Evolutionary conservation across 1,140 invertebrate genomes (phyloP), one percentile per base, ranked within the genome.

Genomic region (Paramacrobiotus metropolitanus): DNA sequence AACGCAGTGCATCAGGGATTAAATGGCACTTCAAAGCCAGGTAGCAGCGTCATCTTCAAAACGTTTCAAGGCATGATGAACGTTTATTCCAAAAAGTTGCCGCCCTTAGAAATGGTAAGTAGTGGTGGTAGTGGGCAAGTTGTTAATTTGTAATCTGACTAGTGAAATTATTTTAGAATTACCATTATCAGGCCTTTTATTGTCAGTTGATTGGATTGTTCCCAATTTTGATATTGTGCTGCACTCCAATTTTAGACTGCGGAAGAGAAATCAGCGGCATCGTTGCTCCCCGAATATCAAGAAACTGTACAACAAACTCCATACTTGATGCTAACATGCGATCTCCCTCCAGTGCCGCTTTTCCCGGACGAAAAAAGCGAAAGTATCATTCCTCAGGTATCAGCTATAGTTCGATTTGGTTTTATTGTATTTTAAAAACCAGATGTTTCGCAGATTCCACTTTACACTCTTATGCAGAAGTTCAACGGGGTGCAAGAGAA

Each of bases 341-440:
- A 98, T 75, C 76, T 98, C 59, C 93, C 94, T 1, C 85, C 92
- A 1, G 87, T 89, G 1, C 94, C 93, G 15, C 77, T 98, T 4
- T 97, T 94, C 68, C 92, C 90, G 68, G 93, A 98, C 76, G 92
- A 95, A 73, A 83, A 92, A 65, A 81, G 87, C 62, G 92, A 97
- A 74, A 97, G 96, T 74, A 97, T 97, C 67, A 97, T 97, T 70
- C 94, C 93, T 59, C 93, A 96, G 79, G 86, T 86, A 69, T 34
- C 31, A 31, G n/a, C n/a, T n/a, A n/a, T n/a, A n/a, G n/a, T n/a
- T n/a, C n/a, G n/a, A n/a, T n/a, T n/a, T n/a, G n/a, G n/a, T n/a
- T n/a, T n/a, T n/a, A n/a, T n/a, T n/a, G n/a, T n/a, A n/a, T n/a
- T n/a, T n/a, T n/a, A n/a, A n/a, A n/a, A n/a, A n/a, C n/a, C n/a